Conservation (phyloP, 2,797 vertebrate genomes). For the Hafferia zeledoni region DNA sequence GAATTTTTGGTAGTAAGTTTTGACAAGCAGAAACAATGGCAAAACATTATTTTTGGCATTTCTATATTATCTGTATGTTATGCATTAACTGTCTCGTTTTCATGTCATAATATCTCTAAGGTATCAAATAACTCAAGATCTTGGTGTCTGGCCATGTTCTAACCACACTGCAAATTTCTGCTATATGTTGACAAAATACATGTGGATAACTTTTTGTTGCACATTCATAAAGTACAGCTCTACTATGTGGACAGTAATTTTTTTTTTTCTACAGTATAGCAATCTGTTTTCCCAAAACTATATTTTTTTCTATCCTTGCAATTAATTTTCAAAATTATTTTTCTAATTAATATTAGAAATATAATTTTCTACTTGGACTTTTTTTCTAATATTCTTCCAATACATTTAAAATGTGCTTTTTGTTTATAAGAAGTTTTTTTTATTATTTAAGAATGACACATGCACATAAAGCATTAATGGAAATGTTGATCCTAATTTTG, state of each 20-base stretch:
- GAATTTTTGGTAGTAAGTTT: too few relatives aligned
- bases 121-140: neutral
- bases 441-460: neutral
- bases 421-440: neutral
- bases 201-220: neutral
- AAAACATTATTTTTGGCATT: too few relatives aligned
- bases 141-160: neutral
- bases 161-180: neutral
- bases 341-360: neutral
- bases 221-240: neutral
- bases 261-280: neutral
- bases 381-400: neutral
- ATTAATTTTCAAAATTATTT: neutral
- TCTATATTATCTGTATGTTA: too few relatives aligned
- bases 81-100: neutral
- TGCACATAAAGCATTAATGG: neutral
- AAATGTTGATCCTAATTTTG: neutral
- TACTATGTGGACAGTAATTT: neutral
- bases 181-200: neutral
- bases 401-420: neutral
- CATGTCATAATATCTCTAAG: neutral
- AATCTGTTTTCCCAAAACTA: neutral
- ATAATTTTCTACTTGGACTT: neutral
- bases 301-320: neutral
- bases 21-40: too few relatives aligned